Base-by-base conservation (phyloP, 2,113 vertebrate species). In the Sebastes fasciatus region DNA sequence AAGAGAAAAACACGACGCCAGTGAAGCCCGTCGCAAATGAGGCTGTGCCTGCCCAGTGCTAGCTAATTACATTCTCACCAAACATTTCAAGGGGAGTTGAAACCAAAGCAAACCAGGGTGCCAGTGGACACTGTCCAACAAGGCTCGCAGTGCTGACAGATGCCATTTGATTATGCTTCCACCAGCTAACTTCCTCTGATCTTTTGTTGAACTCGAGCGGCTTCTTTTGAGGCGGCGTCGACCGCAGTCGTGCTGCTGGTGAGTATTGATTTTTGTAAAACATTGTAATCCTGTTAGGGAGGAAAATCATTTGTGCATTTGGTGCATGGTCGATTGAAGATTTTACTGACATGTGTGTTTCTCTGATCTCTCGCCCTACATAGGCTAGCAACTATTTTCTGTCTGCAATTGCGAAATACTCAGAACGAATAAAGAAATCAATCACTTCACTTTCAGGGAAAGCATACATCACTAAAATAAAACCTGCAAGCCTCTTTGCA, bases 11-110 rank as follows among this genome's bases (percentile, higher is more conserved):
- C 70, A 61, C 62, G 51, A 61, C 63, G 68, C 64, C 64, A 55
- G 86, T 70, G 84, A 86, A 89, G 89, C 88, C 77, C 19, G 61
- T 89, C 90, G 86, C 82, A 81, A 86, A 88, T 60, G 86, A 91
- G 86, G 83, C 62, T 63, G 82, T 82, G 82, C 49, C 80, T 88
- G 89, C 86, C 90, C 89, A 85, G 82, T 82, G 90, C 81, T 8
- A 63, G 88, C 86, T 94, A 91, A 94, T 94, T 93, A 93, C 88
- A 82, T 80, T 89, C 87, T 86, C 92, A 90, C 91, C 81, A 77
- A 84, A 91, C 70, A 79, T 90, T 92, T 92, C 67, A 19, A 40
- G 51, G 51, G 51, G 51, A 70, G 49, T 16, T 65, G 73, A 75
- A 78, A 88, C 55, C 76, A 82, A 84, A 90, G 79, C 88, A 75